Base-by-base conservation (phyloP, 2,888 invertebrate genomes). In the Cremastinae sp. region DNA sequence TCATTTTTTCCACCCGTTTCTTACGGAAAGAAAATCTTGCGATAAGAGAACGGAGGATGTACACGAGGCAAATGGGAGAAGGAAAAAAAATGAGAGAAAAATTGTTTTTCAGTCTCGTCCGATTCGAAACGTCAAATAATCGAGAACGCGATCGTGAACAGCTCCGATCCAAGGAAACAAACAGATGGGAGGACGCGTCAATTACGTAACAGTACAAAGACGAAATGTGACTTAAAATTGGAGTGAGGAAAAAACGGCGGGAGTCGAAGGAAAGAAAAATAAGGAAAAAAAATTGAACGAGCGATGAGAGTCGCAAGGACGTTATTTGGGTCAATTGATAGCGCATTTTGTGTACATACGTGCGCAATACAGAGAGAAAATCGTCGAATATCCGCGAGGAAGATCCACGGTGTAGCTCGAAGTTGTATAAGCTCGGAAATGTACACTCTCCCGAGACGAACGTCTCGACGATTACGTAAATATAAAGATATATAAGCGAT, bases 281-380 rank as follows among this genome's bases (percentile, higher is more conserved):
- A 35, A 47, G 56, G 59, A 55, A 62, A 68, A 74, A 41, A 53
- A 53, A n/a, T n/a, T n/a, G n/a, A n/a, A 51, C 39, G 45, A 53
- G 72, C n/a, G n/a, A n/a, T 28, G 39, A 68, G 72, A 59, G 53
- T 58, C 58, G 59, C 68, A 69, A 72, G 68, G 72, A 72, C 64
- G 59, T n/a, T 64, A 76, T 72, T 72, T 69, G 64, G 72, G 68
- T 76, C 72, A 76, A 76, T 76, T 76, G 75, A 76, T 76, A 64
- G 61, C 72, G 71, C 18, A 10, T 39, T 22, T 10, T 43, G 16
- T 56, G 61, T 20, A 12, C 22, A 66, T 59, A 53, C 14, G 9
- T n/a, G 22, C 9, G 22, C 22, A 58, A 20, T 18, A 41, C 4
- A 35, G 37, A 37, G 39, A 49, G n/a, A 39, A 14, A 20, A 28